Percentiles rank a stretch among this genome's conserved stretches.
phyloP scores from a whole-genome alignment of 2,113 vertebrate genomes.

The Brienomyrus brachyistius region DNA sequence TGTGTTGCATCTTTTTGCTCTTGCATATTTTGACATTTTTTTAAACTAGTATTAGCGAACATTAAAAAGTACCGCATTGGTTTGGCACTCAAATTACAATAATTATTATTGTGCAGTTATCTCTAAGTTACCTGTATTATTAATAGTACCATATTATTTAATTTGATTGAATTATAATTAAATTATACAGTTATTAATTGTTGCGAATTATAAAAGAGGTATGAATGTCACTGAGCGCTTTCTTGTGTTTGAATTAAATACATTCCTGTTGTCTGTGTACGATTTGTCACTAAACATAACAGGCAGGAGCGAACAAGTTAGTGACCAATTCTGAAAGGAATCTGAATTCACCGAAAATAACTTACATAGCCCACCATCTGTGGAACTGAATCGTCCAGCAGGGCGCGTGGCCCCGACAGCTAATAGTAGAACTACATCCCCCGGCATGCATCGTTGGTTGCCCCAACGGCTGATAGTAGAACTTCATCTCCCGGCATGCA shows the following conservation, averaged over 20 bases:
- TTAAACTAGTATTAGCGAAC: neutral
- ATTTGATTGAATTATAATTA: neutral
- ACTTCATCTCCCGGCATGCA: constrained; percentile 53
- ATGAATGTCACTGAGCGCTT: too few relatives aligned
- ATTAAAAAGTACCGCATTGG: neutral
- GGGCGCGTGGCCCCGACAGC: neutral
- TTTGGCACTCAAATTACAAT: neutral
- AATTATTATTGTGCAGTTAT: neutral
- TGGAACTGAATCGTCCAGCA: constrained; percentile 48
- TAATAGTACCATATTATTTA: neutral
- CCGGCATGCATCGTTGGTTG: constrained; percentile 37
- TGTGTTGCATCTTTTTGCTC: constrained; percentile 15
- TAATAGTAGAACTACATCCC: constrained; percentile 34
- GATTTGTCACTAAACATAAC: neutral
- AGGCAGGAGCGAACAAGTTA: neutral
- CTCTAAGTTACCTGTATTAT: neutral
- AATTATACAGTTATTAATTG: neutral
- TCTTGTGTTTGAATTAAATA: neutral
- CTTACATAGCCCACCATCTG: neutral
- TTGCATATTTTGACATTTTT: neutral
- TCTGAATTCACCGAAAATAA: neutral
- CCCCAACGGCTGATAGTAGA: fast-evolving
- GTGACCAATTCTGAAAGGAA: constrained; percentile 20
- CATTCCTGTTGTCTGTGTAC: neutral
- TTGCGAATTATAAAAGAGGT: neutral